phyloP scores from a whole-genome alignment of 2,797 vertebrate species.

The Euthynnus affinis region DNA sequence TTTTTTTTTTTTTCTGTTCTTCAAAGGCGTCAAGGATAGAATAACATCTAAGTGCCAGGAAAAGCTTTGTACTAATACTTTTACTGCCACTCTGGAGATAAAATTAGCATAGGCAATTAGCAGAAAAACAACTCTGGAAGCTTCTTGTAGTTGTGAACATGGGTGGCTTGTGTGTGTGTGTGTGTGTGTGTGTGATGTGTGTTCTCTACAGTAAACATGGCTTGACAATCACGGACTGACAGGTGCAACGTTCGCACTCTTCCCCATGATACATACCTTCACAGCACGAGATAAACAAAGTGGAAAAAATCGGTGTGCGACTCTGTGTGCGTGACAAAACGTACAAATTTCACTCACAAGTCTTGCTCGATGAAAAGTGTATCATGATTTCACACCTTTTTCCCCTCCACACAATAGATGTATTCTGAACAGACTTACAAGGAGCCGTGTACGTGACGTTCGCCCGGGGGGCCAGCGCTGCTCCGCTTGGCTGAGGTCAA shows the following conservation, averaged over 20 bases:
- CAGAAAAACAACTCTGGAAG: constrained; percentile 74
- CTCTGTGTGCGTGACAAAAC: constrained; percentile 47
- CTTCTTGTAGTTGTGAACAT: constrained; percentile 65
- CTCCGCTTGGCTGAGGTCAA: constrained; percentile 45
- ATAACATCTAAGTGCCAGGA: constrained; percentile 61
- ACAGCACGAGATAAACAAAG: constrained; percentile 54
- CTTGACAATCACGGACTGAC: constrained; percentile 58
- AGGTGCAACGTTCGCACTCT: constrained; percentile 63
- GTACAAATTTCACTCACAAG: constrained; percentile 47
- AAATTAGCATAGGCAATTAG: constrained; percentile 84
- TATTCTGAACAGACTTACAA: constrained; percentile 22
- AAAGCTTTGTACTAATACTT: constrained; percentile 73
- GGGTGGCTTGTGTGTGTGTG: constrained; percentile 33
- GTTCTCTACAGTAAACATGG: constrained; percentile 40
- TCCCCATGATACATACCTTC: constrained; percentile 57
- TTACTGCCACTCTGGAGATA: constrained; percentile 66
- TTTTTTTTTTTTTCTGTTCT: background rate
- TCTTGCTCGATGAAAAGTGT: constrained; percentile 30
- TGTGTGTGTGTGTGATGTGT: constrained; percentile 27
- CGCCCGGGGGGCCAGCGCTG: constrained; percentile 28
- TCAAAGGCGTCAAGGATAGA: constrained; percentile 35
- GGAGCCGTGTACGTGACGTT: background rate
- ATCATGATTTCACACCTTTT: constrained; percentile 59
- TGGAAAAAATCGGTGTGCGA: constrained; percentile 41
- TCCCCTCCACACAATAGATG: constrained; percentile 27